Evolutionary conservation across 2,888 invertebrate species (phyloP), one percentile per base, ranked within the genome.

Genomic region (Trachelus troglodyta): DNA sequence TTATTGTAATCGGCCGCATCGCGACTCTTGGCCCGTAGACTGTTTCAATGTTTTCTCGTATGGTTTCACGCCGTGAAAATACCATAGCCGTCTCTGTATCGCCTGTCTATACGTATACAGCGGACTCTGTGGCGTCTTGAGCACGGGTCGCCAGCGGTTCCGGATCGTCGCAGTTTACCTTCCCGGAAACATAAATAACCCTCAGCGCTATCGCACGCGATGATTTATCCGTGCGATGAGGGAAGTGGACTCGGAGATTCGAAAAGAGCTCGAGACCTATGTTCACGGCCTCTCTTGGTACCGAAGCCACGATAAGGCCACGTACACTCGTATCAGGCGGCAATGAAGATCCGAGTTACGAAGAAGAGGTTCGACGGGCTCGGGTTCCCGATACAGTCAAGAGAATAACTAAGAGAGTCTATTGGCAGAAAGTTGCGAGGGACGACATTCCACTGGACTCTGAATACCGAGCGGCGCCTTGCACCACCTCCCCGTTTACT

Each of bases 341-440:
- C 56, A 56, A 56, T 56, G 56, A 23, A 78, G 77, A 79, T 78
- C 37, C 75, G 71, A 69, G 76, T 69, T 56, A 40, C 71, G 71
- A 9, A 23, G 56, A 56, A 9, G 56, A 56, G 56, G 56, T 56
- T 56, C 56, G 23, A 56, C 56, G 56, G 56, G 56, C 56, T 56
- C 56, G 56, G 56, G 23, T 56, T 23, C 56, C 15, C 56, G 56
- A 56, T 56, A 56, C 56, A 56, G 56, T 2, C 56, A 9, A 9
- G 71, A 23, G 71, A 71, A 71, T 71, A 71, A 71, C 33, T 31
- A 71, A 71, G 31, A 71, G 71, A 74, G 74, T 76, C 74, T 81
- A 82, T 83, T 79, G 81, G 80, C 80, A 77, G 80, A 83, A 83
- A 82, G 82, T 83, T 84, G 81, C 83, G 84, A 82, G 84, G 77